phyloP scores from a whole-genome alignment of 2,113 vertebrate genomes.

The Nothocercus nigrocapillus region DNA sequence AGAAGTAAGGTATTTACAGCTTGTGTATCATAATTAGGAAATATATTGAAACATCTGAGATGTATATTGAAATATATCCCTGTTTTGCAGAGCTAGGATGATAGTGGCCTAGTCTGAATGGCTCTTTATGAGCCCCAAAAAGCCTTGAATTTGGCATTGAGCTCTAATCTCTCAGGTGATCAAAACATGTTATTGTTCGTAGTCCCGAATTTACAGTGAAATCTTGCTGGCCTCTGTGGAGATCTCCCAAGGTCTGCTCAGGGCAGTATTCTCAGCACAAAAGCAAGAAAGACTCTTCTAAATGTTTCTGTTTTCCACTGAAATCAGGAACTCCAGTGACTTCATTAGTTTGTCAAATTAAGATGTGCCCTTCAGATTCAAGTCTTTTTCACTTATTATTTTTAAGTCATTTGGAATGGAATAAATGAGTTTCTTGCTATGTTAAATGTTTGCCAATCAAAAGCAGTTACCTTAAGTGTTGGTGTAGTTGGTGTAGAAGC shows the following conservation, averaged over 20 bases:
- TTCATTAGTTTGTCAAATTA: not conserved
- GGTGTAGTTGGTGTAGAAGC: not conserved
- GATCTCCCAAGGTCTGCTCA: not conserved
- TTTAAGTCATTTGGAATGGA: not conserved
- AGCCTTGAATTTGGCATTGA: not conserved
- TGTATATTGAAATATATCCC: not conserved
- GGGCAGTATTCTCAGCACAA: not conserved
- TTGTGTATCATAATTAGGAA: not conserved
- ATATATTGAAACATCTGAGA: not conserved
- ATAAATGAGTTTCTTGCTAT: not conserved
- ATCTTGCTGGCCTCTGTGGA: not conserved
- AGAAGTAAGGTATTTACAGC: not conserved
- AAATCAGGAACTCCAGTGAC: not conserved
- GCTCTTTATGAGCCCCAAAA: not conserved
- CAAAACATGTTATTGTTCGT: not conserved
- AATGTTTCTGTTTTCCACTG: not conserved
- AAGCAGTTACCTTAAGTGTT: rapidly evolving
- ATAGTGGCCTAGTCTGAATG: not conserved
- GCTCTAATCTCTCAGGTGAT: not conserved
- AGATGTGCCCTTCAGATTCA: not conserved
- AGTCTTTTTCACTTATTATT: not conserved
- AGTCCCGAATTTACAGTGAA: not conserved
- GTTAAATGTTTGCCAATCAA: not conserved
- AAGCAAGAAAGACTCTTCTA: not conserved
- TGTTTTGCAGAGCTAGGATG: not conserved